Base-by-base conservation (phyloP, 2,113 vertebrate species). In the Ptyas mucosa region DNA sequence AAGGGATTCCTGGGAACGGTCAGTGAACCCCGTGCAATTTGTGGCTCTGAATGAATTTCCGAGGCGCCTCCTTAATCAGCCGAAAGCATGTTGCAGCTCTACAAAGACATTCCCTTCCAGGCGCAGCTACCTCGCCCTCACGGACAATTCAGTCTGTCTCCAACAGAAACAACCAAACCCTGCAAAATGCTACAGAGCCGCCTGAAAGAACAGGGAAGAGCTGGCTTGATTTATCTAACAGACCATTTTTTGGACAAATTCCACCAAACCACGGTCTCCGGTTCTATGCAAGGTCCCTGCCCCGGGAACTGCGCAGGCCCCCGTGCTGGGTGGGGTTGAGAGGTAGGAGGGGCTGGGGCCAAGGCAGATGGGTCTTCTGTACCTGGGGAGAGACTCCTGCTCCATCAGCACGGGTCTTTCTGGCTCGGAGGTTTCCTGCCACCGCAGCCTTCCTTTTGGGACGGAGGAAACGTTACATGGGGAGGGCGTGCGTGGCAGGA, bases 241-340 rank as follows among this genome's bases (percentile, higher is more conserved):
- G 85, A 20, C 53, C 34, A 0, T 12, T 2, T 34, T 34, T 75
- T 8, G 55, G 64, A 7, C 64, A 2, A 1, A 34, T 75, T 18
- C 14, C n/a, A 14, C 64, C 64, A 20, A 75, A 7, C 34, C 15
- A 1, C 15, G 0, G 14, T 75, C 64, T 15, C 69, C 2, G 12
- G 29, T 46, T 49, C 34, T 29, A 5, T 6, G 8, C 53, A 10
- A 61, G 57, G 15, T 11, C 52, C 34, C 90, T 51, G 15, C 23
- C 2, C 8, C 20, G 39, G 3, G 39, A 43, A 20, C 2, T 4
- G 10, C 0, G n/a, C n/a, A 81, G n/a, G 5, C n/a, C 2, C 29
- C 12, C 64, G 2, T 75, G 64, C 64, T 18, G 29, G 64, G n/a
- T 15, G n/a, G 55, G 43, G 1, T 39, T 34, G 18, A 51, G 26